Evolutionary conservation across 2,888 invertebrate genomes (phyloP), one percentile per base, ranked within the genome.

Genomic region (Lasioglossum pauxillum): DNA sequence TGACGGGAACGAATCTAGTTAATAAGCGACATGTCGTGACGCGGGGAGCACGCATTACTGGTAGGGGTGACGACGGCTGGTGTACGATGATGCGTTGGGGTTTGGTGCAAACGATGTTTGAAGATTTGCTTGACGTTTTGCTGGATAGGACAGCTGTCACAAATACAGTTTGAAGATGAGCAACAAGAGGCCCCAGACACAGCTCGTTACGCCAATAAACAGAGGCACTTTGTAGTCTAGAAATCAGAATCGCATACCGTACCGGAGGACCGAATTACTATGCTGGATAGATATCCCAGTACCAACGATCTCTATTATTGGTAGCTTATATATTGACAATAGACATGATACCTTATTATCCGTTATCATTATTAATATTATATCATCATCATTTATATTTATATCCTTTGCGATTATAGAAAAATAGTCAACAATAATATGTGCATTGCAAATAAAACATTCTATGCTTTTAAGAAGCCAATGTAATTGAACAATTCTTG

Each of bases 121-220:
- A 86, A 88, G 94, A 89, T 94, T 94, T 94, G 93, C 93, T 93
- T 92, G 94, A 92, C 90, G 92, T 91, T 90, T 92, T 93, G 92
- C 92, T 92, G 90, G 93, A 92, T 92, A 93, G 94, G 94, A 94
- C 94, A 94, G 95, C 95, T 95, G 95, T 96, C 96, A 96, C 96
- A 96, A 96, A 96, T 97, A 97, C 95, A 96, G 96, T 96, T 97
- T 97, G 96, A 97, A 96, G 96, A 97, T 96, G 96, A 97, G 96
- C 95, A 97, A 96, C 95, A 97, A 96, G 95, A 97, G 96, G 95
- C 98, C 98, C 98, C 98, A 98, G 96, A 98, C 96, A 96, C 98
- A 98, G 95, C 98, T 98, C 95, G 98, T 98, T 95, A 98, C 97
- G 95, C 98, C 98, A 96, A 98, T 97, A 97, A 98, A 97, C 95